Evolutionary conservation across 2,888 invertebrate species (phyloP).

Genomic region (Caenorhabditis japonica): DNA sequence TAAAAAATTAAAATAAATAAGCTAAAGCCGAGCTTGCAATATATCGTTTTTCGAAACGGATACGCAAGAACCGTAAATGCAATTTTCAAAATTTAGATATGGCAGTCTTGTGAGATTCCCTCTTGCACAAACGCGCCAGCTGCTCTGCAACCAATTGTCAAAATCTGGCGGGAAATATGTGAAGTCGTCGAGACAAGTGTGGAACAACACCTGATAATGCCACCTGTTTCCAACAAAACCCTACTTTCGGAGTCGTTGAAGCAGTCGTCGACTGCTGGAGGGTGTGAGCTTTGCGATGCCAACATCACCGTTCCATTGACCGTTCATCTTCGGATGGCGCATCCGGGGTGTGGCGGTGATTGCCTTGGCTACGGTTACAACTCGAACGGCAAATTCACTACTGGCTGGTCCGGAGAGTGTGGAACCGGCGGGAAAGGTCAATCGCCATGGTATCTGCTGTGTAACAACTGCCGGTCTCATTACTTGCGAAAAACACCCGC

Average conservation of each 20-base stretch:
- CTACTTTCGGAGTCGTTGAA: slow-evolving; percentile 59
- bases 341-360: slow-evolving; percentile 91
- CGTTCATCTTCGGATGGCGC: slow-evolving; percentile 90
- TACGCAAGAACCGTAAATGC: not conserved
- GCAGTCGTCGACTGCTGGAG: slow-evolving; percentile 68
- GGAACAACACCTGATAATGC: slow-evolving; percentile 82
- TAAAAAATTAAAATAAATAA: no score
- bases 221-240: slow-evolving; percentile 76
- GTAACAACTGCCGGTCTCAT: slow-evolving; percentile 90
- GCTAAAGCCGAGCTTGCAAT: no score
- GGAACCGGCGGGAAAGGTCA: slow-evolving; percentile 87
- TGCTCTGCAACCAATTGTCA: slow-evolving; percentile 64
- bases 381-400: slow-evolving; percentile 87
- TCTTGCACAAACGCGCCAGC: slow-evolving; percentile 55
- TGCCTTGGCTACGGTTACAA: slow-evolving; percentile 88
- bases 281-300: slow-evolving; percentile 90
- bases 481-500: slow-evolving; percentile 79
- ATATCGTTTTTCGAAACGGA: no score
- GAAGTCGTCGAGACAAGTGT: slow-evolving; percentile 81
- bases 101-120: slow-evolving; percentile 48
- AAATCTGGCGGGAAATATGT: slow-evolving; percentile 86
- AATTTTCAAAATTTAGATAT: slow-evolving; percentile 40
- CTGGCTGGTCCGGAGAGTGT: slow-evolving; percentile 90
- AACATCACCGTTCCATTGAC: slow-evolving; percentile 84
- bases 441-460: slow-evolving; percentile 87